Evolutionary conservation across 2,888 invertebrate species (phyloP).

Genomic region (Euproctis similis): DNA sequence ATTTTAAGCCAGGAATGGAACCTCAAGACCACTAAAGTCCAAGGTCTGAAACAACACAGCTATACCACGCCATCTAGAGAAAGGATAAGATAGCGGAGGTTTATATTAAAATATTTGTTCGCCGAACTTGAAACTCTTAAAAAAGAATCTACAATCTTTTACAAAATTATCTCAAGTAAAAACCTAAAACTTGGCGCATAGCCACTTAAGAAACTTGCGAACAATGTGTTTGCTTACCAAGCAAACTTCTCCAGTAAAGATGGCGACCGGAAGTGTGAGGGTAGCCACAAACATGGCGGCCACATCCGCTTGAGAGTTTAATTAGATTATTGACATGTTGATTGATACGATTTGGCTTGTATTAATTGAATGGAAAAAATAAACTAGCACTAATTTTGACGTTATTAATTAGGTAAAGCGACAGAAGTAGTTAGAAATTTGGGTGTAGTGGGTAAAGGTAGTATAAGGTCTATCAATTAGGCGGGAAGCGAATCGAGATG

Average conservation of each 20-base stretch:
- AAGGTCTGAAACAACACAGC: no score
- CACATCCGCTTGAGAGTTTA: slow-evolving; percentile 21
- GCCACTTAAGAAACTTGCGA: slow-evolving; percentile 28
- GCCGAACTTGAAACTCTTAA: not conserved
- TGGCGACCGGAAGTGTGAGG: slow-evolving; percentile 27
- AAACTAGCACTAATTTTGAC: not conserved
- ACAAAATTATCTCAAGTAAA: slow-evolving; percentile 18
- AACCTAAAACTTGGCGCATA: slow-evolving; percentile 22
- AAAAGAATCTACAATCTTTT: slow-evolving; percentile 1
- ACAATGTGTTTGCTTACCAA: slow-evolving; percentile 26
- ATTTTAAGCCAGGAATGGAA: no score
- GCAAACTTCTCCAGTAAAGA: slow-evolving; percentile 27
- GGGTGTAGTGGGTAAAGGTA: no score
- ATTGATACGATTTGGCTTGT: slow-evolving; percentile 7
- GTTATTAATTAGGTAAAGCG: no score
- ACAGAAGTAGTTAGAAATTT: no score
- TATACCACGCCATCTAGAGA: no score
- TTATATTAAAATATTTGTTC: slow-evolving; percentile 1
- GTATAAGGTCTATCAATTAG: not conserved
- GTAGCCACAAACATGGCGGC: slow-evolving; percentile 26
- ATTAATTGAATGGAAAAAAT: no score
- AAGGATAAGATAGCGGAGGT: not conserved
- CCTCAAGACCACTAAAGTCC: no score
- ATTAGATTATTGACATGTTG: slow-evolving; percentile 16
- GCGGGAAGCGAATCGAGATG: no score